Evolutionary conservation across 2,888 invertebrate genomes (phyloP).

Genomic region (Linyphia triangularis): DNA sequence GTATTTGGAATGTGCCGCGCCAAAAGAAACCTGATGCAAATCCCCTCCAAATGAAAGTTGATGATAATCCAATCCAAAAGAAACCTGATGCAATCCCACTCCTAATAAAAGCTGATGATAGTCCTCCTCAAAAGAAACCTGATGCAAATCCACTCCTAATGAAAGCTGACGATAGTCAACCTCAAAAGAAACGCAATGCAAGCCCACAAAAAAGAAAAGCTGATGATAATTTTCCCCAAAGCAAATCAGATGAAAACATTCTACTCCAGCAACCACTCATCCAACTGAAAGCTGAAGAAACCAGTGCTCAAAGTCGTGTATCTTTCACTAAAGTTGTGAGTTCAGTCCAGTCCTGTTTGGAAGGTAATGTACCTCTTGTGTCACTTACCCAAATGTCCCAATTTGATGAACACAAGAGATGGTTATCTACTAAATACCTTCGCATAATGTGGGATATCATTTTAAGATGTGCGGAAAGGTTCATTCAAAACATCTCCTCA

Average conservation of each 20-base stretch:
- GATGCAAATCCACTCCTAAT: neutral
- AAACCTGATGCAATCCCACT: neutral
- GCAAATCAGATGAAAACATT: neutral
- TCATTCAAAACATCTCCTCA: conserved; percentile 47
- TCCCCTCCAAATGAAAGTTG: neutral
- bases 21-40: conserved; percentile 18
- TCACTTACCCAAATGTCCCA: conserved; percentile 60
- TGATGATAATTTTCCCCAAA: conserved; percentile 10
- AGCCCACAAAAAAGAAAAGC: neutral
- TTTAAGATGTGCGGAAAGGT: conserved; percentile 45
- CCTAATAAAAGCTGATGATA: neutral
- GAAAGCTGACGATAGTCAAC: no score
- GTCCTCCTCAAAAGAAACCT: neutral
- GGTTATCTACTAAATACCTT: conserved; percentile 42
- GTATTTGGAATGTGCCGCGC: no score
- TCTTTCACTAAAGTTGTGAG: conserved; percentile 66
- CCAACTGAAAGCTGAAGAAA: conserved; percentile 8
- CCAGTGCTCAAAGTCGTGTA: conserved; percentile 23
- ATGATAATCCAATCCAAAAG: neutral
- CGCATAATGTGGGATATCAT: conserved; percentile 39
- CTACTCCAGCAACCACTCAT: neutral
- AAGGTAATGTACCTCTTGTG: conserved; percentile 71
- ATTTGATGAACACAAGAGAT: conserved; percentile 41
- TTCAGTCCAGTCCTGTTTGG: conserved; percentile 69
- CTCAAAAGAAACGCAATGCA: no score